Conservation (phyloP, 2,797 vertebrate species). For the Chelon labrosus region DNA sequence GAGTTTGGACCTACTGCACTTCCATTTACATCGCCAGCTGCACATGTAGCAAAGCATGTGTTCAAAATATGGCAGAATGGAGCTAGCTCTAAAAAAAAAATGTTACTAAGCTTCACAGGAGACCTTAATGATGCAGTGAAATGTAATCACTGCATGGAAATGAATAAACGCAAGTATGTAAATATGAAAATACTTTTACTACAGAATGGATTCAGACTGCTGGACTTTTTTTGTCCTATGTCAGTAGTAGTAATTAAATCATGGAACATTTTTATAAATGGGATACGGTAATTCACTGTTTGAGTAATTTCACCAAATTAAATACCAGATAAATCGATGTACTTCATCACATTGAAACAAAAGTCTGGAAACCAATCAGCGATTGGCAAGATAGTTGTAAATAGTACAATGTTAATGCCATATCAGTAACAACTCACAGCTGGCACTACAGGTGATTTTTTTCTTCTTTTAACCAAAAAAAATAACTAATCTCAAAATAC, state of each 20-base stretch:
- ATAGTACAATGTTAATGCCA: constrained; percentile 7
- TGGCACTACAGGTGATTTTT: constrained; percentile 3
- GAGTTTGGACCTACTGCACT: constrained; percentile 37
- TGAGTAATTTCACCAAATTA: constrained; percentile 1
- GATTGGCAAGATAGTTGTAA: constrained; percentile 2
- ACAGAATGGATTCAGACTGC: constrained; percentile 1
- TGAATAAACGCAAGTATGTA: constrained; percentile 9
- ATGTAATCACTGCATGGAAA: constrained; percentile 12
- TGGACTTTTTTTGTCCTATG: constrained; percentile 15
- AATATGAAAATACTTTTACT: constrained; percentile 1
- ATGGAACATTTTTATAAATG: constrained; percentile 23
- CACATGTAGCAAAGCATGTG: constrained; percentile 16
- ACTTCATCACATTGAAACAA: constrained; percentile 52
- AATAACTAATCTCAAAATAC: constrained; percentile 24
- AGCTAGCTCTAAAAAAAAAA: constrained; percentile 17
- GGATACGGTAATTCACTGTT: constrained; percentile 1
- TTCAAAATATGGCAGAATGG: constrained; percentile 41
- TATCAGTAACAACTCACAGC: background rate
- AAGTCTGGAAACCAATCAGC: constrained; percentile 9
- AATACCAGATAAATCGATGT: constrained; percentile 22
- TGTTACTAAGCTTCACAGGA: constrained; percentile 12
- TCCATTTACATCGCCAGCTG: constrained; percentile 9
- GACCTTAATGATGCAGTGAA: constrained; percentile 5
- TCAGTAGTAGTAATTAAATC: constrained; percentile 3
- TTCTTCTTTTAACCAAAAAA: constrained; percentile 30